Base-by-base conservation (phyloP, 2,797 vertebrate genomes). In the Smutsia temminckii region DNA sequence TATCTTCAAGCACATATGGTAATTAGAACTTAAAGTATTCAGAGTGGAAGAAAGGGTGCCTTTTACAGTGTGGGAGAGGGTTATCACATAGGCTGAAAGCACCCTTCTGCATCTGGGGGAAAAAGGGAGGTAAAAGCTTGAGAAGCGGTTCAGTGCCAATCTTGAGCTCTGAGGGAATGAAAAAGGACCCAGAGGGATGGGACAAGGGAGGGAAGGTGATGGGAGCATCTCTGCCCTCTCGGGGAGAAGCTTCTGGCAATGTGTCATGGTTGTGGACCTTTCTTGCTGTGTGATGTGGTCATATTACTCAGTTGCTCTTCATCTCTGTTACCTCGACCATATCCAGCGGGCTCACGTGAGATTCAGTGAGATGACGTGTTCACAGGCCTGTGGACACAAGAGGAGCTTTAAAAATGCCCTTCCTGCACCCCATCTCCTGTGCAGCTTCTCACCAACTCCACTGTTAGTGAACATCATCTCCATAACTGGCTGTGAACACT, bases 181-280 rank as follows among this genome's bases (percentile, higher is more conserved):
- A 3, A n/a, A n/a, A 37, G 34, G 32, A 74, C 32, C 32, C 37
- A 4, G 49, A 29, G 37, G 69, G 37, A 20, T 0, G 42, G 29
- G 64, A 6, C 1, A 8, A 49, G 6, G 29, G 27, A 34, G 13
- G 40, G 61, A 27, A 6, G 29, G 18, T 2, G 27, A 12, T 0
- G 0, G 75, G 53, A 32, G 16, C 13, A 11, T 16, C 25, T 32
- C 49, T 40, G 9, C 63, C 25, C 9, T 78, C 17, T 21, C n/a
- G 59, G 8, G 57, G 61, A 46, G 77, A 57, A 72, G 72, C 49
- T 55, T 34, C 10, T 77, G 46, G 55, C 42, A 64, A 2, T 2
- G 2, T 1, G 0, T 25, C 14, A 0, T 5, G 16, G 17, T 1
- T 12, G 63, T 46, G 11, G 71, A 16, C 83, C 61, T 61, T 46